Conservation (phyloP, 2,888 invertebrate species). For the Lamellibrachia satsuma region DNA sequence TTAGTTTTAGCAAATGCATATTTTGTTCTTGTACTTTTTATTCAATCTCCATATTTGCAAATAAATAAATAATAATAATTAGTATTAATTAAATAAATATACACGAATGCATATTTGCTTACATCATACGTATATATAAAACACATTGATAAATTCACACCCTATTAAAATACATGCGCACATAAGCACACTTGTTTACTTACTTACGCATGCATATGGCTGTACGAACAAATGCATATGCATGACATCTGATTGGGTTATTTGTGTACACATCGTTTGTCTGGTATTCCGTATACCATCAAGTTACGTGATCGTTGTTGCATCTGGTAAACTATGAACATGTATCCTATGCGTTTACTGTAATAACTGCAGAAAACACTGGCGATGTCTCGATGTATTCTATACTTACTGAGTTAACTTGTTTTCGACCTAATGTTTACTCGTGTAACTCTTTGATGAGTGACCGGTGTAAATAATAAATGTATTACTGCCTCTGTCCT, state of each 20-base stretch:
- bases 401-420: background rate
- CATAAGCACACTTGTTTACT: background rate
- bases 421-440: background rate
- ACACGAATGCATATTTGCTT: too few relatives aligned
- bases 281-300: background rate
- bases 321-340: background rate
- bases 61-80: too few relatives aligned
- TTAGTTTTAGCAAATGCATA: too few relatives aligned
- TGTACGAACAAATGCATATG: background rate
- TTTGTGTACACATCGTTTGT: background rate
- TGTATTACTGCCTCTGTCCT: background rate
- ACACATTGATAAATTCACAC: background rate
- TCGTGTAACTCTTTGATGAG: background rate
- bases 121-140: too few relatives aligned
- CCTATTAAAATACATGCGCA: background rate
- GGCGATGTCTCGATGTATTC: background rate
- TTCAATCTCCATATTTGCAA: too few relatives aligned
- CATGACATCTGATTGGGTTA: background rate
- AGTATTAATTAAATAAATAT: too few relatives aligned
- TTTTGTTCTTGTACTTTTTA: too few relatives aligned
- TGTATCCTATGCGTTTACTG: background rate
- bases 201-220: background rate
- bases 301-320: background rate
- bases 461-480: background rate
- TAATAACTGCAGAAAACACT: background rate